These are phyloP conservation scores for Oscheius sp. DNA, from an alignment of 2,888 invertebrate species.

Conservation along the genomic window DNA sequence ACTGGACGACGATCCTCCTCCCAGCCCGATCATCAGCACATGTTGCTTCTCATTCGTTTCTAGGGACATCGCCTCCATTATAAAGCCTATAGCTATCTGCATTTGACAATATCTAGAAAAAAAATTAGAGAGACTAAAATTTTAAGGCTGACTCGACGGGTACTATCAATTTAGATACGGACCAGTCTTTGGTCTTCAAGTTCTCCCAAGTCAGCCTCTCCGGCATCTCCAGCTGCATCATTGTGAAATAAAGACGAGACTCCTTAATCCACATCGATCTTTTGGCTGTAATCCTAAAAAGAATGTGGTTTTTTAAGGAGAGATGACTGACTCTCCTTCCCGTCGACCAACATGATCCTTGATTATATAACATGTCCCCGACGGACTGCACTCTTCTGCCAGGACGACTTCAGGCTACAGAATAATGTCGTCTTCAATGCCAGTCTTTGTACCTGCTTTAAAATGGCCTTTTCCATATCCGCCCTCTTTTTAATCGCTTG, in stretches of 20 bases:
- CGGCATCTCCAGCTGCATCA: slow-evolving; percentile 16
- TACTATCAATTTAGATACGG: slow-evolving; percentile 47
- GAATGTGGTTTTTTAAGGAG: neutral
- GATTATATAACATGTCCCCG: slow-evolving; percentile 42
- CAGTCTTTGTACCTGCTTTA: slow-evolving; percentile 4
- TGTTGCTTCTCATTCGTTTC: neutral
- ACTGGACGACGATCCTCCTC: slow-evolving; percentile 12
- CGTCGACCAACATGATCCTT: slow-evolving; percentile 40
- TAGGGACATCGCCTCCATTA: slow-evolving; percentile 33
- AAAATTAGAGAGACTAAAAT: too few species aligned
- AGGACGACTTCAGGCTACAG: slow-evolving; percentile 19
- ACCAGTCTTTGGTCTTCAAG: slow-evolving; percentile 43
- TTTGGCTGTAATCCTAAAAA: neutral
- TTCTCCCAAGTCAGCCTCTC: slow-evolving; percentile 39
- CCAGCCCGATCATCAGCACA: slow-evolving; percentile 24
- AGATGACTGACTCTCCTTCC: slow-evolving; percentile 30
- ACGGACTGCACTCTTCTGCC: slow-evolving; percentile 44
- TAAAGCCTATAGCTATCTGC: slow-evolving; percentile 48
- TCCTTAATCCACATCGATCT: slow-evolving; percentile 22
- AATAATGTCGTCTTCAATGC: neutral
- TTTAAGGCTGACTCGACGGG: slow-evolving; percentile 27
- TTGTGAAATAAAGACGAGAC: slow-evolving; percentile 13
- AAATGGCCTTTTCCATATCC: slow-evolving; percentile 24
- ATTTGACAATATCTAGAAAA: slow-evolving; percentile 37
- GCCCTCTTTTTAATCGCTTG: slow-evolving; percentile 3